A percentile compares a stretch with the other conserved stretches of the same genome.
phyloP scores from a whole-genome alignment of 1,140 invertebrate species.

The Megalonaias nervosa region DNA sequence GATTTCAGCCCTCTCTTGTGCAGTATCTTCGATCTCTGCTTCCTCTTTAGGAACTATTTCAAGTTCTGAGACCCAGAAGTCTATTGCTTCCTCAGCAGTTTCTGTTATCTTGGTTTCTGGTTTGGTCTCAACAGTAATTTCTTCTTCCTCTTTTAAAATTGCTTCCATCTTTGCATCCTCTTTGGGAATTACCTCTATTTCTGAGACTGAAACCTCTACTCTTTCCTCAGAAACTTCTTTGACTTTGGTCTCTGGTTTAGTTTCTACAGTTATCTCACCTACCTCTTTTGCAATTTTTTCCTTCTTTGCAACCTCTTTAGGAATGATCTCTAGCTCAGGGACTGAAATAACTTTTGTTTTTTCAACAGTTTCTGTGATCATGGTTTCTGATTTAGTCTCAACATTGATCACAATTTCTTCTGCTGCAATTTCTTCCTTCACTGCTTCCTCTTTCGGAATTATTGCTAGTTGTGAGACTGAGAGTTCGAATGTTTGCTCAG shows the following conservation, averaged over 20 bases:
- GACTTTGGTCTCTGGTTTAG: conserved; percentile 11
- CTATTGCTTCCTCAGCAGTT: conserved; percentile 6
- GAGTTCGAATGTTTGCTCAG: background rate
- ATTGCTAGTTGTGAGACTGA: background rate
- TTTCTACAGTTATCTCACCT: background rate
- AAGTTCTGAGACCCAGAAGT: conserved; percentile 6
- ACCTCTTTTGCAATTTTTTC: conserved; percentile 10
- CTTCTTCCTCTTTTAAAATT: no score
- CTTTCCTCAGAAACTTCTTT: conserved; percentile 3
- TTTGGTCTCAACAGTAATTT: no score
- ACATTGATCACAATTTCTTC: conserved; percentile 18
- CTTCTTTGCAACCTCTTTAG: background rate
- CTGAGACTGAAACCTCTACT: background rate
- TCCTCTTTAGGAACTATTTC: background rate
- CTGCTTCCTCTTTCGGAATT: background rate
- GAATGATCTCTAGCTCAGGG: background rate
- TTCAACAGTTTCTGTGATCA: conserved; percentile 11
- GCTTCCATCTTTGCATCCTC: no score
- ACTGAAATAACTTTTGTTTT: background rate
- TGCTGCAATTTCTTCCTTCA: conserved; percentile 11
- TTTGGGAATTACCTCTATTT: no score
- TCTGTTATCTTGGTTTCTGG: conserved; percentile 1
- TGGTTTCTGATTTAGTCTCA: conserved; percentile 2
- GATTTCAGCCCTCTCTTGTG: background rate
- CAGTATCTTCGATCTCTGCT: background rate